Conservation (phyloP, 2,888 invertebrate species). For the Acronicta aceris region DNA sequence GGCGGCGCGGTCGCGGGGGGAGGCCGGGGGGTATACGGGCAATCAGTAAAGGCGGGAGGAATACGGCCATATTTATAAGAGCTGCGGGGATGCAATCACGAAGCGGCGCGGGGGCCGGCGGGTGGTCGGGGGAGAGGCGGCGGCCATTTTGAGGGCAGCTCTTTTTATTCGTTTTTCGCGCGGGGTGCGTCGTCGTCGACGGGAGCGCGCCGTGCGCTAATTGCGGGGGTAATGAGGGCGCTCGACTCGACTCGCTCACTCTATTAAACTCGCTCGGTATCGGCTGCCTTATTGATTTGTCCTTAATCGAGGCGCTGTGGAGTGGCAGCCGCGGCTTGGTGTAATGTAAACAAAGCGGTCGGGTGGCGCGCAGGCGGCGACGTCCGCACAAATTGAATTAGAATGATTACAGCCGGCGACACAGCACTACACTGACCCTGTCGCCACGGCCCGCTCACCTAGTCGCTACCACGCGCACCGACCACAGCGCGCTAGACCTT, state of each 20-base stretch:
- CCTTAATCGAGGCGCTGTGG: constrained; percentile 83
- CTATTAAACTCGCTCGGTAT: constrained; percentile 88
- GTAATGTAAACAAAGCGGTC: constrained; percentile 81
- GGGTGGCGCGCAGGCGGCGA: constrained; percentile 64
- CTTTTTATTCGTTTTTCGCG: constrained; percentile 90
- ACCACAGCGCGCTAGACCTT: constrained; percentile 8
- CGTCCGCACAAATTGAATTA: constrained; percentile 81
- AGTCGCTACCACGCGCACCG: constrained; percentile 12
- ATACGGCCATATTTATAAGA: constrained; percentile 90
- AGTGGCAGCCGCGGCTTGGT: constrained; percentile 69
- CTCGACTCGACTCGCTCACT: constrained; percentile 87
- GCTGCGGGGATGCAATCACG: constrained; percentile 90
- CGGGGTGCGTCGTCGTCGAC: constrained; percentile 87
- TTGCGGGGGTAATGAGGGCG: constrained; percentile 89
- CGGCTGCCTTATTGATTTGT: constrained; percentile 89
- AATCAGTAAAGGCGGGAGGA: constrained; percentile 90
- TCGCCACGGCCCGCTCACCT: constrained; percentile 38
- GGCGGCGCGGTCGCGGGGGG: constrained; percentile 89
- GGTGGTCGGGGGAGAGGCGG: constrained; percentile 87
- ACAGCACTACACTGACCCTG: constrained; percentile 54
- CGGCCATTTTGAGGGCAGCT: constrained; percentile 93
- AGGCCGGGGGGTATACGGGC: constrained; percentile 89
- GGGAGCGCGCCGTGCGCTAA: constrained; percentile 88
- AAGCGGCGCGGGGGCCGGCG: constrained; percentile 87
- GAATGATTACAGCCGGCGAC: constrained; percentile 75